Conservation (phyloP, 2,797 vertebrate species). For the Sebastes baramenuke region DNA sequence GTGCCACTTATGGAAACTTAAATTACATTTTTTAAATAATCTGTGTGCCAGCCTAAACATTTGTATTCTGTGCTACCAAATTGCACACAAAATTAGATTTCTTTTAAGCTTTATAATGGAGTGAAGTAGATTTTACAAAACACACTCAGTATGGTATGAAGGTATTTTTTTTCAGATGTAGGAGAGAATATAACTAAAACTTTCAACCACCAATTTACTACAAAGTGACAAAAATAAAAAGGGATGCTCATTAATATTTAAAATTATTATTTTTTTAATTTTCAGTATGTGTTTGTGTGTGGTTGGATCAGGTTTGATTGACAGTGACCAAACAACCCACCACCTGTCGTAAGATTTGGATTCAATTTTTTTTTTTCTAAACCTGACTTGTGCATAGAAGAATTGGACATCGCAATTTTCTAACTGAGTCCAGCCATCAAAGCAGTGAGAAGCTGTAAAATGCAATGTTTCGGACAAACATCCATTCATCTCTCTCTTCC, state of each 20-base stretch:
- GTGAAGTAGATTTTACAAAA: neutral
- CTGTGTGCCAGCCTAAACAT: neutral
- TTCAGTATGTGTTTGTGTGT: neutral
- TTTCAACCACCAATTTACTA: neutral
- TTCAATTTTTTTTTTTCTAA: neutral
- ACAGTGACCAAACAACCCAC: neutral
- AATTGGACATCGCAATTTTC: neutral
- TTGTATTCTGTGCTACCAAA: neutral
- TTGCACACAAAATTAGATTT: neutral
- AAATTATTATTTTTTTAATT: too few relatives aligned
- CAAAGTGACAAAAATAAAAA: neutral
- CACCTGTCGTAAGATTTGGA: neutral
- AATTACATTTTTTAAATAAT: neutral
- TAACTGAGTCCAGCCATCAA: neutral
- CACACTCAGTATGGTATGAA: neutral
- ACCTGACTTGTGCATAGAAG: neutral
- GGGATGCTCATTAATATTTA: neutral
- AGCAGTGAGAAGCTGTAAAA: neutral
- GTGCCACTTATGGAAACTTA: neutral
- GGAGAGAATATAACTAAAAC: neutral
- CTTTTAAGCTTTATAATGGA: neutral
- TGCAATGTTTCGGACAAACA: neutral
- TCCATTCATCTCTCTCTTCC: neutral
- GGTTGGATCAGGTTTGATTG: neutral
- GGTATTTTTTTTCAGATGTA: neutral